Base-by-base conservation (phyloP, 1,140 invertebrate genomes). In the Muscidifurax raptorellus region DNA sequence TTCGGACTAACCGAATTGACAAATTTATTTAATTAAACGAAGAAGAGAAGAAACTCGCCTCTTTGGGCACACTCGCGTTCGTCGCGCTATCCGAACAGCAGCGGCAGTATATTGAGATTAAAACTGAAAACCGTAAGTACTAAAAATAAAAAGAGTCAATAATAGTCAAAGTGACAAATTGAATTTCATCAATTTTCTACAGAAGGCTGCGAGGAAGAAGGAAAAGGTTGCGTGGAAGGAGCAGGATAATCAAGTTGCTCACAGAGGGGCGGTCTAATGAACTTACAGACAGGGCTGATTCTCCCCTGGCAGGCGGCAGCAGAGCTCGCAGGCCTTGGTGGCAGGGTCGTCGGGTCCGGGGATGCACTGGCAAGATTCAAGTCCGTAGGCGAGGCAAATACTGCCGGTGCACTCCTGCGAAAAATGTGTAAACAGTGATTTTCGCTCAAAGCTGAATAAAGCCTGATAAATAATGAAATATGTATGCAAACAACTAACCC, bases 321-420 rank as follows among this genome's bases (percentile, higher is more conserved):
- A 98, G 66, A 98, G 94, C 92, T 98, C 97, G 91, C 97, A 98
- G 2, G 97, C 96, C 90, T 98, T 97, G 10, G 96, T 97, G 36
- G 95, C 94, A 85, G 96, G 95, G 92, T 98, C 97, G 71, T 94
- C 94, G 5, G 95, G 94, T 83, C 95, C 94, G 64, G 96, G 95
- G 88, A 96, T 94, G 93, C 98, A 98, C 92, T 99, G 99, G 90
- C 99, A 99, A 18, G 98, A 99, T 93, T 99, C 97, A 91, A 99
- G 94, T 28, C 97, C 97, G 91, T 99, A 99, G 7, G 96, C 96
- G 83, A 98, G 93, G 92, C 98, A 99, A 89, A 99, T 98, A 66
- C 97, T 98, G 0, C 97, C 97, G 0, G 97, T 97, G 89, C 98
- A 99, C 92, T 98, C 97, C 96, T 96, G 85, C 3, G 90, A 91